phyloP scores from a whole-genome alignment of 2,888 invertebrate species.

The Electrophaes corylata region DNA sequence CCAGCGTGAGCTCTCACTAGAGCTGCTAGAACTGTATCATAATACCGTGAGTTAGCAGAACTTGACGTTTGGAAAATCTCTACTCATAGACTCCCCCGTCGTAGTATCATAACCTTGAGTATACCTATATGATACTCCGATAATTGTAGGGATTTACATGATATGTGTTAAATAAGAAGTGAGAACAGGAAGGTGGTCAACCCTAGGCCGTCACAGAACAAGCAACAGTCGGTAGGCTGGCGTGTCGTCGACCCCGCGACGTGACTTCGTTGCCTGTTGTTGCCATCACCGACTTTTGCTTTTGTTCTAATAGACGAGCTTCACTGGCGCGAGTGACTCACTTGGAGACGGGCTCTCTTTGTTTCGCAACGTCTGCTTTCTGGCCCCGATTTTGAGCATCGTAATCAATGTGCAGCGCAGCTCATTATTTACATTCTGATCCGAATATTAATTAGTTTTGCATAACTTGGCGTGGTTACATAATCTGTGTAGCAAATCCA shows the following conservation, averaged over 20 bases:
- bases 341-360: constrained; percentile 18
- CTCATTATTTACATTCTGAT: constrained; percentile 1
- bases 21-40: constrained; percentile 2
- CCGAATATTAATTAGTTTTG: neutral
- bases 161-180: neutral
- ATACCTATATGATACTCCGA: neutral
- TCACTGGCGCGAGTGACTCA: constrained; percentile 20
- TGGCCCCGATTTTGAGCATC: constrained; percentile 10
- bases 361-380: constrained; percentile 21
- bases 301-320: constrained; percentile 41
- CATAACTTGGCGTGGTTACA: neutral
- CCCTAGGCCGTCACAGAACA: constrained; percentile 12
- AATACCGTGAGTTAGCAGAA: neutral
- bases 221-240: constrained; percentile 25
- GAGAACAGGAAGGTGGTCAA: constrained; percentile 3
- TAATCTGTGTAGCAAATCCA: neutral
- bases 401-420: neutral
- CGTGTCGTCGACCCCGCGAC: constrained; percentile 39
- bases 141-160: neutral
- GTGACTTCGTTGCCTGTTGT: constrained; percentile 41
- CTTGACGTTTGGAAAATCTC: neutral
- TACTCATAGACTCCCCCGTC: neutral
- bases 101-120: neutral
- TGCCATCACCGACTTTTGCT: constrained; percentile 43
- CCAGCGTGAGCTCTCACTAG: constrained; percentile 26